These are phyloP conservation scores for Eidolon dupreanum DNA, from an alignment of 2,797 vertebrate genomes.

Conservation along the genomic window DNA sequence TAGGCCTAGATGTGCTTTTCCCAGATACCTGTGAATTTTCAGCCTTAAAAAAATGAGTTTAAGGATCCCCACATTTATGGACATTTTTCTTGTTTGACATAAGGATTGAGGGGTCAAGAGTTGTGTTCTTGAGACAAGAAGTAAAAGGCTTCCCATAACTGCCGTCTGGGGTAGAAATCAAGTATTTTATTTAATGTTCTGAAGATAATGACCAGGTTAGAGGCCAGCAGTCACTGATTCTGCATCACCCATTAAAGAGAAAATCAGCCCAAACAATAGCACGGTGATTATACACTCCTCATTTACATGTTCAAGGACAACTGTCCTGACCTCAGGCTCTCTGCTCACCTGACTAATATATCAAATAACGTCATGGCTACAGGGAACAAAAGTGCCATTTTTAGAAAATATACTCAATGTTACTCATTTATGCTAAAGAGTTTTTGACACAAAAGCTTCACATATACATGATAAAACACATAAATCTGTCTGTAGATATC, in stretches of 20 bases:
- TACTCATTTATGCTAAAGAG: constrained; percentile 14
- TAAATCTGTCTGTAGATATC: not conserved
- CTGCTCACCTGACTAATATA: constrained; percentile 69
- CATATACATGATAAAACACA: not conserved
- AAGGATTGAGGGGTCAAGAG: constrained; percentile 69
- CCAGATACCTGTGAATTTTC: constrained; percentile 51
- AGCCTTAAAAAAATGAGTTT: constrained; percentile 55
- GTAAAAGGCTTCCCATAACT: constrained; percentile 51
- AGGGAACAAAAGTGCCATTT: not conserved
- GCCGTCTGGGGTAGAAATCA: constrained; percentile 54
- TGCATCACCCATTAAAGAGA: constrained; percentile 68
- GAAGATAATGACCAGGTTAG: constrained; percentile 65
- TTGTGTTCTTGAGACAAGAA: constrained; percentile 62
- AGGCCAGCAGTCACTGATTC: constrained; percentile 50
- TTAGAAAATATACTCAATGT: not conserved
- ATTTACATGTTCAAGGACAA: constrained; percentile 73
- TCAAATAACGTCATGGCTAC: constrained; percentile 64
- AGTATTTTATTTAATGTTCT: constrained; percentile 62
- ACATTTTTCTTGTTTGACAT: constrained; percentile 57
- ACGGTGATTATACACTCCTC: constrained; percentile 57
- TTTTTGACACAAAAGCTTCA: constrained; percentile 10
- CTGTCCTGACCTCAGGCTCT: constrained; percentile 52
- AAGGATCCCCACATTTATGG: constrained; percentile 50
- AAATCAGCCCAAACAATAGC: constrained; percentile 75
- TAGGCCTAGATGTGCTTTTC: constrained; percentile 48